Evolutionary conservation across 92 coral and sea anemone genomes (phyloP), one percentile per base, ranked within the genome.

Genomic region (Porites cylindrica): DNA sequence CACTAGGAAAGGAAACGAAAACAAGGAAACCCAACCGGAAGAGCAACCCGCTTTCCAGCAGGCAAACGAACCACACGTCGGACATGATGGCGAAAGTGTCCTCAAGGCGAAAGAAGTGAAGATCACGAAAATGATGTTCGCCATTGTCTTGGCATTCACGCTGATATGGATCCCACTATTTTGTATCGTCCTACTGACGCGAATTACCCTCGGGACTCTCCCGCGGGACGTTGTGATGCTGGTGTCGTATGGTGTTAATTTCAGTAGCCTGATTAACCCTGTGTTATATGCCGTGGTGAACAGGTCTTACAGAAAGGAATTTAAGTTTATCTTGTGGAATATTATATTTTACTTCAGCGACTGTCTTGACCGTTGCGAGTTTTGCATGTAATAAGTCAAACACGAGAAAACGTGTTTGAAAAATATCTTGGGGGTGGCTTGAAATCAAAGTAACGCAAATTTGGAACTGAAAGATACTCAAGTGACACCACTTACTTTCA

Each of bases 91-190:
- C 17, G 75, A 80, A 19, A 14, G 13, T 16, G 69, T 58, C 13
- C 47, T 56, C 70, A 53, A 10, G 11, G 74, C 47, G 54, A 82
- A 65, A 58, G 86, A 82, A 70, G 78, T 54, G 26, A 82, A 70
- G 69, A 70, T 82, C 10, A 82, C 86, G 32, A 82, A 82, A 52
- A 72, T 72, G 66, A 54, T 82, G 78, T 70, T 68, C 72, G 86
- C 86, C 16, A 70, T 82, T 14, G 86, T 82, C 51, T 69, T 82
- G 53, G 86, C 58, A 11, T 82, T 69, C 20, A 29, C 56, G n/a
- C 12, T 70, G 8, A 12, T 70, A n/a, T 82, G 86, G 86, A 70
- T 82, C 21, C 86, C 86, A 16, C 0, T 59, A n/a, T 32, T 58
- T 10, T 58, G 20, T 32, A 18, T 54, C 1, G 72, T 82, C 23